These are phyloP conservation scores for Oreochromis spilurus DNA, from an alignment of 2,113 vertebrate species.

Conservation along the genomic window DNA sequence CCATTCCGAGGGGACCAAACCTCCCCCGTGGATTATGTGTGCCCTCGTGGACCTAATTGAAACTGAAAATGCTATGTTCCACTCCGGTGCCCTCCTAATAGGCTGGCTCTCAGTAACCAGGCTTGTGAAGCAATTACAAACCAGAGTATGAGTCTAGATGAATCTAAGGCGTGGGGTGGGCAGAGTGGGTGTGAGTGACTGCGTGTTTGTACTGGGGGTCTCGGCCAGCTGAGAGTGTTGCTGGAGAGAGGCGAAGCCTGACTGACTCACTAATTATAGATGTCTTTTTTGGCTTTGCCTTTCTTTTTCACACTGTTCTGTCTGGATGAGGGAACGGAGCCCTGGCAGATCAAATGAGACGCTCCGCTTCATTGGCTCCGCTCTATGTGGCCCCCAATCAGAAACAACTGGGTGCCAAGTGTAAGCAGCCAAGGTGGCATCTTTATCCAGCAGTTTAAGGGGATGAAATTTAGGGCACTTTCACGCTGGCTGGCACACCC, in stretches of 20 bases:
- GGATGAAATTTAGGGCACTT: slow-evolving; percentile 15
- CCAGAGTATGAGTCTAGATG: slow-evolving; percentile 28
- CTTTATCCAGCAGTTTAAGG: slow-evolving; percentile 39
- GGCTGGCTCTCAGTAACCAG: slow-evolving; percentile 57
- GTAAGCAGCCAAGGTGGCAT: slow-evolving; percentile 37
- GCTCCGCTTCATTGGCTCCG: slow-evolving; percentile 31
- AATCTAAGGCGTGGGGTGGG: slow-evolving; percentile 1
- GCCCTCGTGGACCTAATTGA: slow-evolving; percentile 75
- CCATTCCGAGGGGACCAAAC: slow-evolving; percentile 34
- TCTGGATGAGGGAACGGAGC: slow-evolving; percentile 28
- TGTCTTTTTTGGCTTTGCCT: slow-evolving; percentile 33
- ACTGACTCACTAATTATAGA: slow-evolving; percentile 51
- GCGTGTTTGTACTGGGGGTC: background rate
- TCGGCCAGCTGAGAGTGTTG: background rate
- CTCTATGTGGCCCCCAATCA: slow-evolving; percentile 26
- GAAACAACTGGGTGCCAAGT: slow-evolving; percentile 33
- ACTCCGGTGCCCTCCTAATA: slow-evolving; percentile 69
- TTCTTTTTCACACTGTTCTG: slow-evolving; percentile 29
- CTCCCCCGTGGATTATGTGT: slow-evolving; percentile 69
- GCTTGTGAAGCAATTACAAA: slow-evolving; percentile 67
- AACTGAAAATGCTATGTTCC: slow-evolving; percentile 81
- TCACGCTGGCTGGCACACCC: background rate
- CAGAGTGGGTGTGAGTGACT: background rate
- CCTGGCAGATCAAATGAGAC: slow-evolving; percentile 45
- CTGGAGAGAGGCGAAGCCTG: slow-evolving; percentile 20